These are phyloP conservation scores for Aleiodes alternator DNA, from an alignment of 2,888 invertebrate genomes.

Conservation along the genomic window DNA sequence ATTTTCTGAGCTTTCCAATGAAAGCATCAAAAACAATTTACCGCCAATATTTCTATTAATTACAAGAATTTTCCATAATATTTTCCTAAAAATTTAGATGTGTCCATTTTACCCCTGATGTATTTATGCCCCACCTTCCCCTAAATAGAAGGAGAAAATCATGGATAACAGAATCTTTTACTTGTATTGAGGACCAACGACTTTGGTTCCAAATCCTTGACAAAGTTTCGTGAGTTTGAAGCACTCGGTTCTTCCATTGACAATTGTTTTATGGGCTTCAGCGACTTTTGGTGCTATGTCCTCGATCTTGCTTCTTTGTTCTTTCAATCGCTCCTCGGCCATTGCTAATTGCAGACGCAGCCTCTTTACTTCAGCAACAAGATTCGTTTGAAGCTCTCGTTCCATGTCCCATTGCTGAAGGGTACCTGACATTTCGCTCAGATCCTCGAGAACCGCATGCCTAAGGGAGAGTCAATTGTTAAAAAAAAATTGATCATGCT, in stretches of 20 bases:
- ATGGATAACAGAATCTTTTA: constrained; percentile 56
- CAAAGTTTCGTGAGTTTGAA: constrained; percentile 69
- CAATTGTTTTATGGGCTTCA: constrained; percentile 65
- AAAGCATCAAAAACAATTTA: too few species aligned
- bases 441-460: constrained; percentile 69
- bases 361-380: constrained; percentile 66
- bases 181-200: constrained; percentile 70
- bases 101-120: too few species aligned
- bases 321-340: constrained; percentile 65
- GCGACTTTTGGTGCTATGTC: constrained; percentile 66
- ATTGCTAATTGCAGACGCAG: constrained; percentile 65
- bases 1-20: too few species aligned
- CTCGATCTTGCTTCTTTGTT: constrained; percentile 65
- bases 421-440: constrained; percentile 69
- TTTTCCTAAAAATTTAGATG: too few species aligned
- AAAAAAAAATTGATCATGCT: too few species aligned
- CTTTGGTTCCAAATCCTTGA: constrained; percentile 64
- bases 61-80: too few species aligned
- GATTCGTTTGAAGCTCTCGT: constrained; percentile 63
- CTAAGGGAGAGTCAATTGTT: constrained; percentile 53
- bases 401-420: constrained; percentile 71
- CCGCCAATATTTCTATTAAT: too few species aligned
- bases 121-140: too few species aligned
- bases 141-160: neutral
- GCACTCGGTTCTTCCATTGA: constrained; percentile 67